Evolutionary conservation across 2,797 vertebrate genomes (phyloP).

Genomic region (Fringilla coelebs): DNA sequence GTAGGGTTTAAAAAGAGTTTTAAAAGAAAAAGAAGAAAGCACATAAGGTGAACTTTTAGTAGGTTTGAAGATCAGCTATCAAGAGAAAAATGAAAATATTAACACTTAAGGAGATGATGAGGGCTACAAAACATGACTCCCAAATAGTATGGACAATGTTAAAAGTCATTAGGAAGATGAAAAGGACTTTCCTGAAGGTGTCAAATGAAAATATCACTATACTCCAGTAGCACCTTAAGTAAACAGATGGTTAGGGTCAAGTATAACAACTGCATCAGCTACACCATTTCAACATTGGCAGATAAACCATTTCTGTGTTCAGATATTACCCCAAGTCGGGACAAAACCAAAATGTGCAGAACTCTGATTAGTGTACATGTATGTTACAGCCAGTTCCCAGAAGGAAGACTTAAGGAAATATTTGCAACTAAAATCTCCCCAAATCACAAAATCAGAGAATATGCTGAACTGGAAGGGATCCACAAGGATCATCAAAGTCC

Average conservation of each 20-base stretch:
- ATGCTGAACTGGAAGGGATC: neutral
- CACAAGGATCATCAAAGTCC: neutral
- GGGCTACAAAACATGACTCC: neutral
- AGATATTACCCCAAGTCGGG: neutral
- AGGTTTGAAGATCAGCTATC: neutral
- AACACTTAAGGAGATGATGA: neutral
- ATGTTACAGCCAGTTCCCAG: neutral
- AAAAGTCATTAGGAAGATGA: neutral
- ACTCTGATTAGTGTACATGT: neutral
- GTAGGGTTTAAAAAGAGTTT: neutral
- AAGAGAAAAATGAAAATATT: slow-evolving; percentile 26
- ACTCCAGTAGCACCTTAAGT: neutral
- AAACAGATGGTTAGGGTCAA: neutral
- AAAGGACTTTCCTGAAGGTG: neutral
- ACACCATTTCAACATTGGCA: neutral
- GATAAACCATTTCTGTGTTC: neutral
- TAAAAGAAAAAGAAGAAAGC: neutral
- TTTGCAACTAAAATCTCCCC: neutral
- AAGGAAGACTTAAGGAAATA: neutral
- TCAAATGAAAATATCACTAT: neutral
- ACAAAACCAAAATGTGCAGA: neutral
- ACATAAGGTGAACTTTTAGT: neutral
- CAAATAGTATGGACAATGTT: neutral
- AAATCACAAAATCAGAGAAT: neutral
- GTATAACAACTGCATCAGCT: neutral